Evolutionary conservation across 2,113 vertebrate species (phyloP), one percentile per base, ranked within the genome.

Genomic region (Phalacrocorax pelagicus): DNA sequence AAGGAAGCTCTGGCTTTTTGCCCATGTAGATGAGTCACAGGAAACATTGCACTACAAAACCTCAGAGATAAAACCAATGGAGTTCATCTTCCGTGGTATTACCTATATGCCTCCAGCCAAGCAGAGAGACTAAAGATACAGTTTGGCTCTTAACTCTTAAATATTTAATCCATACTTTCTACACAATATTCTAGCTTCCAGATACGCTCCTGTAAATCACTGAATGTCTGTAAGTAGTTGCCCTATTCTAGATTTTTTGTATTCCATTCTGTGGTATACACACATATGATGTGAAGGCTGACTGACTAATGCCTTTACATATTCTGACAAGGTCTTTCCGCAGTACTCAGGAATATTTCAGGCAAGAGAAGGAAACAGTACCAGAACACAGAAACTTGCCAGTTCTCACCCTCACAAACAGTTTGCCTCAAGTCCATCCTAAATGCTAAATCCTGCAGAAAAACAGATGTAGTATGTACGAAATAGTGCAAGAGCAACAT

Each of bases 321-420:
- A 91, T 89, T 94, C 74, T 93, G 80, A 96, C 88, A 96, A 95
- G 67, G 74, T 86, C 88, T 96, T 89, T 90, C 88, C 59, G 55
- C 81, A 86, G 73, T 24, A 29, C 55, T 84, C 73, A 71, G 78
- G 49, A 94, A 95, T 85, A 91, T 92, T 73, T 85, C 36, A 95
- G 72, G 58, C 63, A 94, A 75, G 63, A 67, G 40, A 88, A 91
- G 44, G 55, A 91, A 86, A 27, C 0, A 1, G 20, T 52, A 82
- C 19, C 66, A 55, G 89, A 95, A 70, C 58, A 77, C 6, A 92
- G 73, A 90, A 92, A 86, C 94, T 81, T 94, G 62, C 49, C 71
- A 81, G 36, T 36, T 94, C 82, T 94, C 88, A 63, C 59, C 40
- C 69, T 65, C 24, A 0, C 59, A 62, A 36, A 83, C 24, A 51